Conservation (phyloP, 2,113 vertebrate genomes). For the Oryzias woworae region DNA sequence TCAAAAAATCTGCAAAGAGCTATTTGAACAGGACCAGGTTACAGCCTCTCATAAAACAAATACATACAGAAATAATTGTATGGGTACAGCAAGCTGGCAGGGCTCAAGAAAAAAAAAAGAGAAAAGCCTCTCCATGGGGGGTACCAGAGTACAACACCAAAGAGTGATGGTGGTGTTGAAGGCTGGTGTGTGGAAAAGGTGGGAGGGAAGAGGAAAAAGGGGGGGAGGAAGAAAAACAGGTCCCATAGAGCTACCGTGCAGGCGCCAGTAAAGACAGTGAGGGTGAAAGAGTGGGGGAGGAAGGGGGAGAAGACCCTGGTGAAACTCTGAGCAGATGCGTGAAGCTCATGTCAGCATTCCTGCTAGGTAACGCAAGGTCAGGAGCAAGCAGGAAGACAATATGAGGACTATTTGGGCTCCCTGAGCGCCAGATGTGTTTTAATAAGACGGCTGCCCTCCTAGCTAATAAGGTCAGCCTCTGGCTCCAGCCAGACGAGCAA, state of each 20-base stretch:
- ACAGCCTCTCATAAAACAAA: slow-evolving; percentile 72
- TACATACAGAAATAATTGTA: slow-evolving; percentile 72
- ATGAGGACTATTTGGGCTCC: slow-evolving; percentile 85
- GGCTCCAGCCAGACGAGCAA: slow-evolving; percentile 98
- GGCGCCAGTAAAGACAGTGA: slow-evolving; percentile 78
- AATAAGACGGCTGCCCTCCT: slow-evolving; percentile 94
- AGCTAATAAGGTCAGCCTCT: slow-evolving; percentile 98
- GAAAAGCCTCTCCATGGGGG: slow-evolving; percentile 55
- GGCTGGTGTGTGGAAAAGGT: slow-evolving; percentile 55
- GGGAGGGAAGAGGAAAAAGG: slow-evolving; percentile 69
- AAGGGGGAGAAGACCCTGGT: slow-evolving; percentile 62
- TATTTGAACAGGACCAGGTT: slow-evolving; percentile 67
- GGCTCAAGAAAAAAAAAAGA: slow-evolving; percentile 22
- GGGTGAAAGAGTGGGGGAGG: slow-evolving; percentile 53
- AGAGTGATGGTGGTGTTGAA: slow-evolving; percentile 53
- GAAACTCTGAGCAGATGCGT: slow-evolving; percentile 86
- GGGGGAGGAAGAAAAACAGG: slow-evolving; percentile 74
- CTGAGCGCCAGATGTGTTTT: slow-evolving; percentile 95
- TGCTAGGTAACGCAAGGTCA: slow-evolving; percentile 87
- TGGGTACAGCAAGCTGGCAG: slow-evolving; percentile 64
- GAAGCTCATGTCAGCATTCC: slow-evolving; percentile 86
- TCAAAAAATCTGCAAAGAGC: slow-evolving; percentile 68
- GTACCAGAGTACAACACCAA: slow-evolving; percentile 36
- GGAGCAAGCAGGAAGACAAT: slow-evolving; percentile 87
- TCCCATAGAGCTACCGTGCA: slow-evolving; percentile 83